A percentile compares a stretch with the other conserved stretches of the same genome.
phyloP scores from a whole-genome alignment of 2,113 vertebrate genomes.

The Apaloderma vittatum region DNA sequence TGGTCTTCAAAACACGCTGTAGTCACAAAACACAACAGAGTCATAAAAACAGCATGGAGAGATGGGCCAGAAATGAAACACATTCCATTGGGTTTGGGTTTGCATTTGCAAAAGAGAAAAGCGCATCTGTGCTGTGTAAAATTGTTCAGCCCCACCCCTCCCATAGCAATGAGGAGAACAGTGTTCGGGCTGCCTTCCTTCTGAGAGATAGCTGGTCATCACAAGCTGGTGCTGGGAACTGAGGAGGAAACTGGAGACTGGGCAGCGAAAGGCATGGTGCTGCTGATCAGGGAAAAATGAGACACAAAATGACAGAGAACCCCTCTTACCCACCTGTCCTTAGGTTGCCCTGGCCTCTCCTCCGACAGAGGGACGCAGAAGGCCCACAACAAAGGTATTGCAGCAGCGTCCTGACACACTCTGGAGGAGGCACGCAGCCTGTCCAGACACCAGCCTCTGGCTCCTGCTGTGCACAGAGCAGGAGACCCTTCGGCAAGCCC shows the following conservation, averaged over 20 bases:
- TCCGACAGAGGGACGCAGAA: background rate
- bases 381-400: background rate
- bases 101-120: background rate
- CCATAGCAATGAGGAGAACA: background rate
- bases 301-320: background rate
- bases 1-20: background rate
- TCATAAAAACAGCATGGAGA: background rate
- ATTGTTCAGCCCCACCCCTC: background rate
- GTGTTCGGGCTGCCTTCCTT: background rate
- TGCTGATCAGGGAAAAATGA: background rate
- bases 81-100: background rate
- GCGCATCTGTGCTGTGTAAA: background rate
- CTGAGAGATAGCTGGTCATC: background rate
- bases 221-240: background rate
- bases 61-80: constrained; percentile 47
- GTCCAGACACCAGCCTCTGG: background rate
- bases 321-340: background rate
- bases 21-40: background rate
- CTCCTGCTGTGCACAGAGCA: background rate
- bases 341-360: background rate
- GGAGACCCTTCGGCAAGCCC: background rate
- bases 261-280: accelerated
- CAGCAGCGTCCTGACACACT: background rate
- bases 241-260: background rate
- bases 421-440: background rate